phyloP scores from a whole-genome alignment of 2,113 vertebrate genomes.

The Ophthalmolycus amberensis region DNA sequence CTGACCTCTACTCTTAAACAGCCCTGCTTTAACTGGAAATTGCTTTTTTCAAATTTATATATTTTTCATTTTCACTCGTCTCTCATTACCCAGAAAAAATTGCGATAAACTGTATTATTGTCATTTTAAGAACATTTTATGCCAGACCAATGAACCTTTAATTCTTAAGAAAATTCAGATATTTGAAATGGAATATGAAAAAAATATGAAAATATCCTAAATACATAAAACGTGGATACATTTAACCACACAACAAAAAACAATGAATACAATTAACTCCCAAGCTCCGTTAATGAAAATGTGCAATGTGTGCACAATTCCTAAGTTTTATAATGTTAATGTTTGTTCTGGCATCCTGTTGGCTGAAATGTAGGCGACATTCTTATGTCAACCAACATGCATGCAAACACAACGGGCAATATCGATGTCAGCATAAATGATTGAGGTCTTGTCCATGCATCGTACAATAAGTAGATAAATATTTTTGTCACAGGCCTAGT shows the following conservation, averaged over 20 bases:
- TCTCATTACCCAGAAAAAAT: background rate
- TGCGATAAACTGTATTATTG: background rate
- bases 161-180: background rate
- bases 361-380: background rate
- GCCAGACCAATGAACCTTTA: background rate
- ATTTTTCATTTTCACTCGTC: background rate
- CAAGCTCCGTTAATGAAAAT: too few species aligned
- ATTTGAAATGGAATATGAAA: too few species aligned
- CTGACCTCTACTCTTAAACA: background rate
- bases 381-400: background rate
- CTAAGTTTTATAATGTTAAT: background rate
- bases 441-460: background rate
- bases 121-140: background rate
- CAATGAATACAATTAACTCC: too few species aligned
- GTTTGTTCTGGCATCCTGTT: background rate
- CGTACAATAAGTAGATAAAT: too few species aligned
- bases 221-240: too few species aligned
- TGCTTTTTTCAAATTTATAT: background rate
- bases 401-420: background rate
- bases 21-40: background rate
- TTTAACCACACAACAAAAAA: too few species aligned
- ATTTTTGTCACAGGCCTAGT: too few species aligned
- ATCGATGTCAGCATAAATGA: background rate
- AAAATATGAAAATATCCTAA: too few species aligned
- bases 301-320: too few species aligned